Evolutionary conservation across 2,797 vertebrate genomes (phyloP).

Genomic region (Alfaro cultratus): DNA sequence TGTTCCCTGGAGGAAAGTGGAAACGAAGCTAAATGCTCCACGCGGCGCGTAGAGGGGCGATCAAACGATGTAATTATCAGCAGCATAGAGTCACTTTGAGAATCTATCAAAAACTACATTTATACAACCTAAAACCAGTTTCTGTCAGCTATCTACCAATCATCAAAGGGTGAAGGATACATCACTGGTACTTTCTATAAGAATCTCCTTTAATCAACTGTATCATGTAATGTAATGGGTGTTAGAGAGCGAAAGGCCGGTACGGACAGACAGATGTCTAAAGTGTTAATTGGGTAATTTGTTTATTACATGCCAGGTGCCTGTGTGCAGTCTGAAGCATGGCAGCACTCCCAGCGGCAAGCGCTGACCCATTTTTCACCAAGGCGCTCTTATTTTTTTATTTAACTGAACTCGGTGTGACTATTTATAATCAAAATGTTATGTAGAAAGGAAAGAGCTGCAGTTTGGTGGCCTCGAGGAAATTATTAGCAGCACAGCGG

Average conservation of each 20-base stretch:
- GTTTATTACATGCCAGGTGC: conserved; percentile 72
- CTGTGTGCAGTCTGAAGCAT: conserved; percentile 56
- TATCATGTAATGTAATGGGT: conserved; percentile 51
- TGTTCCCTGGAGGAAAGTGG: conserved; percentile 27
- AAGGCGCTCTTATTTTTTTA: conserved; percentile 18
- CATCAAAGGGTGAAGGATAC: conserved; percentile 24
- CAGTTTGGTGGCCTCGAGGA: conserved; percentile 47
- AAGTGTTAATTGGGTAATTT: conserved; percentile 75
- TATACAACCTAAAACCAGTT: conserved; percentile 23
- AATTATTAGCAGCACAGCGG: conserved; percentile 37
- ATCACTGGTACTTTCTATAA: conserved; percentile 55
- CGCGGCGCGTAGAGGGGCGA: background rate
- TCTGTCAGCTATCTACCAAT: conserved; percentile 38
- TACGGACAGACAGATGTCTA: conserved; percentile 73
- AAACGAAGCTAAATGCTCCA: conserved; percentile 28
- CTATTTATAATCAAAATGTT: conserved; percentile 58
- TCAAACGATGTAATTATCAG: background rate
- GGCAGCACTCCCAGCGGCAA: conserved; percentile 59
- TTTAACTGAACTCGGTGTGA: conserved; percentile 56
- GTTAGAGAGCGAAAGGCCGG: conserved; percentile 47
- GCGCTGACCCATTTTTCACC: conserved; percentile 67
- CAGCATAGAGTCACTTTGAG: background rate
- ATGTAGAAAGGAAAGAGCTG: conserved; percentile 37
- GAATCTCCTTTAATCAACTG: conserved; percentile 51
- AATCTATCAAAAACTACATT: conserved; percentile 17